A percentile compares a stretch with the other conserved stretches of the same genome.
Conservation (phyloP, 2,113 vertebrate species). For the Castor canadensis region DNA sequence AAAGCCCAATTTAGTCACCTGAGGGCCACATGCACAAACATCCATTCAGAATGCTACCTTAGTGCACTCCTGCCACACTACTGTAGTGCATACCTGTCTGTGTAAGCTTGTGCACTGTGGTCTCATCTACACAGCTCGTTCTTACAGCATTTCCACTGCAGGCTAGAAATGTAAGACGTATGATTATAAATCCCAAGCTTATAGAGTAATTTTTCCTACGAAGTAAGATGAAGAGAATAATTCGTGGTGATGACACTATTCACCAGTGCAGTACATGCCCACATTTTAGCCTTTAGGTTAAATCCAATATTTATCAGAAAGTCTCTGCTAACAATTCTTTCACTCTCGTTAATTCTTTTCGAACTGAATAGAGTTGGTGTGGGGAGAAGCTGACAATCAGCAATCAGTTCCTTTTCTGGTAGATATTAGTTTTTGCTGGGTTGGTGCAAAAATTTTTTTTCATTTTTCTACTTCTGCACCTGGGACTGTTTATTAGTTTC, state of each 20-base stretch:
- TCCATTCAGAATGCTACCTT: background rate
- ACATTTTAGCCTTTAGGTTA: conserved; percentile 46
- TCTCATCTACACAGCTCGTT: background rate
- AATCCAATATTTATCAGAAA: conserved; percentile 46
- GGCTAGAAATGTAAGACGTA: background rate
- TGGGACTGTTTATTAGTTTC: conserved; percentile 73
- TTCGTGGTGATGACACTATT: background rate
- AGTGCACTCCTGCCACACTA: background rate
- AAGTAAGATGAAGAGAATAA: background rate
- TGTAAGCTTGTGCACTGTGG: background rate
- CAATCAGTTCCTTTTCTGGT: background rate
- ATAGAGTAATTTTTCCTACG: background rate
- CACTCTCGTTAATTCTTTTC: background rate
- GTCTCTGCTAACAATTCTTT: background rate
- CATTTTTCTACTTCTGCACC: conserved; percentile 33
- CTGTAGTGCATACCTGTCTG: background rate
- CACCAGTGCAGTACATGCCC: background rate
- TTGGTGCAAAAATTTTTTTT: background rate
- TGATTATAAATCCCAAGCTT: background rate
- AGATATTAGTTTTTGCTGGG: conserved; percentile 34
- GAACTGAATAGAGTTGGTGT: background rate
- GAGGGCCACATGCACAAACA: background rate
- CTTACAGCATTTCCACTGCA: background rate
- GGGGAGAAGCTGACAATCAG: background rate
- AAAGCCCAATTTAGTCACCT: background rate